Conservation (phyloP, 2,113 vertebrate genomes). For the Uria aalge region DNA sequence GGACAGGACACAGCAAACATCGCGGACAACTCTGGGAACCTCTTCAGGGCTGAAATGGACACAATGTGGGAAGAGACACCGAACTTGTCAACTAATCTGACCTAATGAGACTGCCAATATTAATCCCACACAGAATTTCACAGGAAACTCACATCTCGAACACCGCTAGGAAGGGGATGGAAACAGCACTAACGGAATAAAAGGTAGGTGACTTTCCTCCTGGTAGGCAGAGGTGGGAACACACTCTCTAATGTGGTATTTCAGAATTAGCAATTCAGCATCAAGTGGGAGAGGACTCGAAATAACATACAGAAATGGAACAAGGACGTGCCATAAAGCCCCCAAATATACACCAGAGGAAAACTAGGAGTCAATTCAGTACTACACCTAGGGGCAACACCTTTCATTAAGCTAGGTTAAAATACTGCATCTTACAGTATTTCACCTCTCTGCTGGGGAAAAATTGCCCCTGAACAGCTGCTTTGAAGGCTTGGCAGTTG, state of each 20-base stretch:
- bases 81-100: not conserved
- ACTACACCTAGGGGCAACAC: not conserved
- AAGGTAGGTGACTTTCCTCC: not conserved
- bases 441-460: not conserved
- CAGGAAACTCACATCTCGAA: slow-evolving; percentile 17
- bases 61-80: not conserved
- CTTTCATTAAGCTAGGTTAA: not conserved
- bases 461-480: not conserved
- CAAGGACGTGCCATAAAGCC: not conserved
- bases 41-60: not conserved
- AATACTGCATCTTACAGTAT: not conserved
- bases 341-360: not conserved
- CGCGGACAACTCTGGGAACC: not conserved
- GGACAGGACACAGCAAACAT: slow-evolving; percentile 1
- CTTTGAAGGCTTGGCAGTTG: not conserved
- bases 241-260: not conserved
- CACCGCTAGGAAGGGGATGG: not conserved
- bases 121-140: slow-evolving; percentile 33
- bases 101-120: slow-evolving; percentile 18
- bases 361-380: not conserved
- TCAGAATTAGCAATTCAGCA: not conserved
- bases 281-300: not conserved
- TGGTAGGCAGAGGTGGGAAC: not conserved
- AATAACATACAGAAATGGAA: not conserved
- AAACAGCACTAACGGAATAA: not conserved